Base-by-base conservation (phyloP, 1,140 invertebrate genomes). In the Heliothis virescens region DNA sequence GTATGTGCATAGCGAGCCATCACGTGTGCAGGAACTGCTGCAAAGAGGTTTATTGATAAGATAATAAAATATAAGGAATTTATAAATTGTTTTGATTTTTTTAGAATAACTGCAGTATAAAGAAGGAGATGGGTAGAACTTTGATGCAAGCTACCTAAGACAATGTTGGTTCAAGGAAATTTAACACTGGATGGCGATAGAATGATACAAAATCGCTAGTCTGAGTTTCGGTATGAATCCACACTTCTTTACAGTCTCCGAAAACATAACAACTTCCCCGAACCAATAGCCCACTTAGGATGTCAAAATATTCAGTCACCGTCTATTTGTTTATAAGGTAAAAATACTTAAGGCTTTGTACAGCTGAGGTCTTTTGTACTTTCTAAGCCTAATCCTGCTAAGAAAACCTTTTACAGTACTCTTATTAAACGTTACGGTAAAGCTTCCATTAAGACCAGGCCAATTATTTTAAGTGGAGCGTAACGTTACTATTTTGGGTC, bases 1-100 rank as follows among this genome's bases (percentile, higher is more conserved):
- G 85, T 89, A 85, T 85, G 89, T 86, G 82, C 75, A 85, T 76
- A 53, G 52, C 29, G 53, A 41, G 10, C 50, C 48, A 41, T 55
- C 52, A 47, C 16, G 57, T 41, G 52, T 62, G 4, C 13, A 60
- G 53, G 10, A 12, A 48, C 29, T 63, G 4, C 7, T 15, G 1
- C 13, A 29, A 29, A 52, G 48, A 52, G 48, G 48, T 69, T 52
- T 52, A 69, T 69, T 15, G 65, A 69, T 26, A 52, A 69, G 48
- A 21, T 69, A 52, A 69, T 52, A n/a, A n/a, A 21, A 67, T 26
- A 26, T 4, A 26, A 48, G 18, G 10, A 16, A 18, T 15, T 41
- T 41, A 41, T 41, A 41, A 7, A 7, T 9, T 41, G 34, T 41
- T 9, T 41, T 21, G 16, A 11, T 29, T 60, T 60, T 26, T 26